phyloP scores from a whole-genome alignment of 2,113 vertebrate genomes.

The Columba janthina region DNA sequence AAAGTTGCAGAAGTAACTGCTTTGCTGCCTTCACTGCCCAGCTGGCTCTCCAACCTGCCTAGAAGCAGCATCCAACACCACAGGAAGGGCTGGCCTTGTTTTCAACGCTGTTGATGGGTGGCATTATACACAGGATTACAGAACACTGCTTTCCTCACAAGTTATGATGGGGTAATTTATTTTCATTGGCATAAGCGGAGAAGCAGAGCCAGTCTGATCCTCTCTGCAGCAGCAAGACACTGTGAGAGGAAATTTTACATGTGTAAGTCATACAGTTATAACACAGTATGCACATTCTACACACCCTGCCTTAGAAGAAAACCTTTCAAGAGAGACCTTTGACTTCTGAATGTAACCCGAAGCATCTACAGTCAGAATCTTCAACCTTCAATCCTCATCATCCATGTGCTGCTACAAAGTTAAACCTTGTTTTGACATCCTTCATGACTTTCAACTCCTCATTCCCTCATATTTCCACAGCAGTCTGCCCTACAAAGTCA shows the following conservation, averaged over 20 bases:
- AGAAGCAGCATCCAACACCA: not conserved
- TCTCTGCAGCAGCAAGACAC: not conserved
- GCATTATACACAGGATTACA: not conserved
- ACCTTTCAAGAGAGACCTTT: not conserved
- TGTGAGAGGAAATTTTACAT: not conserved
- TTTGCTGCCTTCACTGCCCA: not conserved
- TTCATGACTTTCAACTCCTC: not conserved
- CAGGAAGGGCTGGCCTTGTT: not conserved
- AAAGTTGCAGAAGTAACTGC: not conserved
- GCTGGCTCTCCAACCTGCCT: not conserved
- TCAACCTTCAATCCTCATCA: not conserved
- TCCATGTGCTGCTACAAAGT: not conserved
- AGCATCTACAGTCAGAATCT: not conserved
- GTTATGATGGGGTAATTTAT: not conserved
- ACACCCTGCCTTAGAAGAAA: not conserved
- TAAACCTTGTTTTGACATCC: not conserved
- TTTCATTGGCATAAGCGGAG: constrained; percentile 5
- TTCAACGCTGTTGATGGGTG: not conserved
- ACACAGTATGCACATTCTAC: not conserved
- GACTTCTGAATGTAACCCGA: not conserved
- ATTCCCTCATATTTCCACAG: not conserved
- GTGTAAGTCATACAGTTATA: not conserved
- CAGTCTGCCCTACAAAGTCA: not conserved
- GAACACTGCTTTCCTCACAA: not conserved
- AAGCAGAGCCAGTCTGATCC: not conserved